phyloP scores from a whole-genome alignment of 2,888 invertebrate genomes.

The Dasypolia templi region DNA sequence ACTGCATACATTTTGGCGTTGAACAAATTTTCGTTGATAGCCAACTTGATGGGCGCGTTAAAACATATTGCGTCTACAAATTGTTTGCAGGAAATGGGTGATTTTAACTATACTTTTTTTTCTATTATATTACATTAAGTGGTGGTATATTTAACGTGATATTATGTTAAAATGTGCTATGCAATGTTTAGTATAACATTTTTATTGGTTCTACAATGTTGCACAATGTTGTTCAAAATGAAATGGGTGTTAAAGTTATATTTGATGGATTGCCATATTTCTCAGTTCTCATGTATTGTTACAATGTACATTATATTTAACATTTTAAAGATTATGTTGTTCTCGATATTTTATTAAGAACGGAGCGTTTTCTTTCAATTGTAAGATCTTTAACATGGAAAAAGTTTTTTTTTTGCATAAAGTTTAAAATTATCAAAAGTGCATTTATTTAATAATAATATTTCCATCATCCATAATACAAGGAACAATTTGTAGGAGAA shows the following conservation, averaged over 20 bases:
- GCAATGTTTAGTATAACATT: neutral
- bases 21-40: slow-evolving; percentile 62
- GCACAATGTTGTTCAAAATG: slow-evolving; percentile 35
- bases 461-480: slow-evolving; percentile 1
- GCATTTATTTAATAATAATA: slow-evolving; percentile 50
- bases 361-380: neutral
- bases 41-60: slow-evolving; percentile 56
- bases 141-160: neutral
- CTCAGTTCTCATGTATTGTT: neutral
- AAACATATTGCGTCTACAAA: slow-evolving; percentile 45
- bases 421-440: neutral
- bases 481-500: slow-evolving; percentile 24
- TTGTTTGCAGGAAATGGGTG: slow-evolving; percentile 27
- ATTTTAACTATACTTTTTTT: slow-evolving; percentile 23
- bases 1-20: slow-evolving; percentile 71
- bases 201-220: slow-evolving; percentile 48
- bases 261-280: neutral
- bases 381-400: neutral
- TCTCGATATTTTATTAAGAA: neutral
- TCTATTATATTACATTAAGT: slow-evolving; percentile 20
- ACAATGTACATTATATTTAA: neutral
- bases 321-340: neutral
- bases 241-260: slow-evolving; percentile 30
- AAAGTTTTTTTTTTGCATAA: neutral
- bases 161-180: neutral